A percentile compares a stretch with the other conserved stretches of the same genome.
Conservation (phyloP, 2,113 vertebrate genomes). For the Pterocles gutturalis region DNA sequence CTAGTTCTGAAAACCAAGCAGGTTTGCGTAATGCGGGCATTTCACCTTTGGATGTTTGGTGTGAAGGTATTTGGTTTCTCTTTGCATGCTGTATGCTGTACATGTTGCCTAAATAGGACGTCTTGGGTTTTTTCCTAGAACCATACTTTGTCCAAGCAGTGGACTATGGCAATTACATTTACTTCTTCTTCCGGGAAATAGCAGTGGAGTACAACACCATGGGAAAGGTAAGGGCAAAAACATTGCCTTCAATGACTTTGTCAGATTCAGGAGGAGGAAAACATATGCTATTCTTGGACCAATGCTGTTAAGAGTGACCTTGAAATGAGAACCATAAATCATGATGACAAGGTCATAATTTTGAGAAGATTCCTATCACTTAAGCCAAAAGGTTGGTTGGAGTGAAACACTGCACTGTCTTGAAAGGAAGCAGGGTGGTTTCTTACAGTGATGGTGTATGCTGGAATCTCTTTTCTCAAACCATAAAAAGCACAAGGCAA, state of each 20-base stretch:
- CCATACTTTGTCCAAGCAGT: constrained; percentile 97
- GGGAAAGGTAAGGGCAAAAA: constrained; percentile 90
- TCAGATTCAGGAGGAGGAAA: not conserved
- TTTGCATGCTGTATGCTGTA: not conserved
- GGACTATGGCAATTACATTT: constrained; percentile 95
- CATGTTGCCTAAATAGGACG: not conserved
- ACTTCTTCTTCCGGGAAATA: constrained; percentile 99
- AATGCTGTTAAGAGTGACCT: constrained; percentile 50
- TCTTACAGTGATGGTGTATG: not conserved
- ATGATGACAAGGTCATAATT: constrained; percentile 64
- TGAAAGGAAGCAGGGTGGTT: not conserved
- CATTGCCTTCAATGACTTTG: not conserved
- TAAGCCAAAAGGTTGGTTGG: constrained; percentile 19
- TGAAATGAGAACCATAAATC: constrained; percentile 71
- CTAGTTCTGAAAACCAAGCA: not conserved
- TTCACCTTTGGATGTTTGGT: not conserved
- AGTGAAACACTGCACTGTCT: constrained; percentile 11
- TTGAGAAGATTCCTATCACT: constrained; percentile 57
- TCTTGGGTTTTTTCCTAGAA: constrained; percentile 77
- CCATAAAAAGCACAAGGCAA: constrained; percentile 7
- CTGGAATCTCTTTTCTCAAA: constrained; percentile 4
- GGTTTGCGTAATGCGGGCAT: not conserved
- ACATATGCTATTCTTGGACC: not conserved
- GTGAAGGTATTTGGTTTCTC: not conserved
- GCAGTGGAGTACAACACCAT: constrained; percentile 99